Evolutionary conservation across 2,113 vertebrate genomes (phyloP).

Genomic region (Phalacrocorax carbo): DNA sequence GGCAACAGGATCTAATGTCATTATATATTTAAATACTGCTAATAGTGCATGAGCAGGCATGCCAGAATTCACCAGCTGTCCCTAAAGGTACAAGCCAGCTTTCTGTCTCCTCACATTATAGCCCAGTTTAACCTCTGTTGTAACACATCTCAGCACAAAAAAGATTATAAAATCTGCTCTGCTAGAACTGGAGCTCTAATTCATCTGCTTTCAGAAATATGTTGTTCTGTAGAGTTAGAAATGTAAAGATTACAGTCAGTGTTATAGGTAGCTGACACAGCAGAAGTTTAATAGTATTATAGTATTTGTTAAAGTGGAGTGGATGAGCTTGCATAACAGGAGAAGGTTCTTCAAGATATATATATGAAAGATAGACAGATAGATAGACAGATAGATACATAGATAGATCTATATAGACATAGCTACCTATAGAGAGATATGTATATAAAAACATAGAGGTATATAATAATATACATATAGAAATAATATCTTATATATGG

Average conservation of each 20-base stretch:
- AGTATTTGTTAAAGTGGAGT: background rate
- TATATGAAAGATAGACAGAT: background rate
- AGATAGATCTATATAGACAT: background rate
- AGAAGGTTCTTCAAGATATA: background rate
- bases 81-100: slow-evolving; percentile 53
- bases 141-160: background rate
- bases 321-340: background rate
- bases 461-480: background rate
- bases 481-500: background rate
- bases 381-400: no score
- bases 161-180: background rate
- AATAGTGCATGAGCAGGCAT: slow-evolving; percentile 34
- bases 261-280: background rate
- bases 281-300: background rate
- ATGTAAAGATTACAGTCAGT: background rate
- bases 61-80: slow-evolving; percentile 65
- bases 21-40: slow-evolving; percentile 47
- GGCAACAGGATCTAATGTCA: slow-evolving; percentile 27
- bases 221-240: background rate
- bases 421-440: background rate
- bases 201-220: background rate
- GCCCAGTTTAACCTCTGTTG: slow-evolving; percentile 43
- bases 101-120: slow-evolving; percentile 37
- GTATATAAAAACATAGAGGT: no score
- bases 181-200: background rate